These are phyloP conservation scores for Premnoplex brunnescens DNA, from an alignment of 2,797 vertebrate species.

Conservation along the genomic window DNA sequence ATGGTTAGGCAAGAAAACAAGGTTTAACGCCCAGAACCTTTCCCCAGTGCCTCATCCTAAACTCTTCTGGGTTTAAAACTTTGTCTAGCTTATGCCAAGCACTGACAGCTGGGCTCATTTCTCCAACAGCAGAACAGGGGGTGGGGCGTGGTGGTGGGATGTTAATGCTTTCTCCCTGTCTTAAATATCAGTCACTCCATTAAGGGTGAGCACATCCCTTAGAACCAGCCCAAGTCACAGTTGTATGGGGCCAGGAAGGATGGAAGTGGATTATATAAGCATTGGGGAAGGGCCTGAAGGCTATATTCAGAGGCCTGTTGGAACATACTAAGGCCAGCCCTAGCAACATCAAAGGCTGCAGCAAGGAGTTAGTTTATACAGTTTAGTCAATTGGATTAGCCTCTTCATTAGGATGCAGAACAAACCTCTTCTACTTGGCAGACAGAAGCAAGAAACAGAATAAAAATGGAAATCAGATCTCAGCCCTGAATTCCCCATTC, in stretches of 20 bases:
- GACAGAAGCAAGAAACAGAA: slow-evolving; percentile 68
- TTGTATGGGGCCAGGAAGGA: not conserved
- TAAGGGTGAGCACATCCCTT: not conserved
- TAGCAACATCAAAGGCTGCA: slow-evolving; percentile 53
- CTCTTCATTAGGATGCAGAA: slow-evolving; percentile 77
- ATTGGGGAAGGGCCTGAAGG: not conserved
- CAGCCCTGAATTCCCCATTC: slow-evolving; percentile 72
- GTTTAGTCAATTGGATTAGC: slow-evolving; percentile 33
- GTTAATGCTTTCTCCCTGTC: not conserved
- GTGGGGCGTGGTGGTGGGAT: not conserved
- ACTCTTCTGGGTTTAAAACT: not conserved
- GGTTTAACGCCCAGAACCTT: not conserved
- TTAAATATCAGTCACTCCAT: not conserved
- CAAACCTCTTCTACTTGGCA: slow-evolving; percentile 44
- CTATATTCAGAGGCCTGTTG: slow-evolving; percentile 5
- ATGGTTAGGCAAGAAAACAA: not conserved
- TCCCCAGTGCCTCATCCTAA: not conserved
- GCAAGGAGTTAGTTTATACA: slow-evolving; percentile 47
- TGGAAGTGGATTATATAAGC: not conserved
- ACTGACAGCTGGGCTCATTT: not conserved
- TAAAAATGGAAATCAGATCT: slow-evolving; percentile 75
- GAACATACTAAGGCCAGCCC: not conserved
- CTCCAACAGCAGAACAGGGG: not conserved
- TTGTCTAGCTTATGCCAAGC: not conserved
- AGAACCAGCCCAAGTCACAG: not conserved